Conservation (phyloP, 2,797 vertebrate genomes). For the Platyrinchus mystaceus region DNA sequence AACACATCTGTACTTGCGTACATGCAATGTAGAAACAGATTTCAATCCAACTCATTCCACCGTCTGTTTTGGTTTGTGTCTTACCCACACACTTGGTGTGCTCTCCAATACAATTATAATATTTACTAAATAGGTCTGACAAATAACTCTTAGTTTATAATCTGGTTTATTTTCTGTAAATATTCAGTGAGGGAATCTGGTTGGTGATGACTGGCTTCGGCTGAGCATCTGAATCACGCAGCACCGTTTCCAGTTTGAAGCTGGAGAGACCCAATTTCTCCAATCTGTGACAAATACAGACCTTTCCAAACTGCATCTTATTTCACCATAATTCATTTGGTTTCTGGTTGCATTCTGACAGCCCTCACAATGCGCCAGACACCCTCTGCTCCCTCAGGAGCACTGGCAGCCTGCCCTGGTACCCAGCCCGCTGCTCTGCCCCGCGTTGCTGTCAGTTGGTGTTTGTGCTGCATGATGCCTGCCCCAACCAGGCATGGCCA, state of each 20-base stretch:
- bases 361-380: background rate
- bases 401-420: background rate
- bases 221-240: constrained; percentile 5
- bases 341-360: background rate
- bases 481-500: background rate
- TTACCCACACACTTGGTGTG: background rate
- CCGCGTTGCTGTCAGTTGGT: fast-evolving
- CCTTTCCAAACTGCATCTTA: background rate
- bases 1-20: fast-evolving
- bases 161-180: constrained; percentile 36
- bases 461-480: background rate
- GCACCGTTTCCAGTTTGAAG: background rate
- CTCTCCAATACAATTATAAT: background rate
- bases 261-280: background rate
- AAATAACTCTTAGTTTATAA: constrained; percentile 3
- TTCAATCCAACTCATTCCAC: background rate
- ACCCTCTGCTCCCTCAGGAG: background rate
- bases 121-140: constrained; percentile 36
- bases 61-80: background rate
- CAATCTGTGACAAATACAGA: background rate
- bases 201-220: background rate
- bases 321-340: background rate
- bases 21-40: background rate
- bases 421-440: background rate
- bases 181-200: background rate